phyloP scores from a whole-genome alignment of 2,113 vertebrate genomes.

The Lota lota region DNA sequence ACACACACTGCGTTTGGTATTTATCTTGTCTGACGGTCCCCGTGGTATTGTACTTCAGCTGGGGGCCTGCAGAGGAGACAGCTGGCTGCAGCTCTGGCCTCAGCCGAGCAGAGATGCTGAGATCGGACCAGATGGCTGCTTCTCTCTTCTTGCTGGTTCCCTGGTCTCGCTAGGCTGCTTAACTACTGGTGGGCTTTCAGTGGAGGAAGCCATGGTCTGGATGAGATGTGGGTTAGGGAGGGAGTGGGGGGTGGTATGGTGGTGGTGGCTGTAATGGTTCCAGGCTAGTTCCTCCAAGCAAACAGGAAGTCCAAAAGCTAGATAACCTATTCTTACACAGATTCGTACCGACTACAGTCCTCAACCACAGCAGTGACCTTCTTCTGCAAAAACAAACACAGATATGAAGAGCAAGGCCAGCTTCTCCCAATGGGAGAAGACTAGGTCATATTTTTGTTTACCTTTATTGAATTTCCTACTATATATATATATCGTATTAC shows the following conservation, averaged over 20 bases:
- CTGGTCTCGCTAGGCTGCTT: conserved; percentile 50
- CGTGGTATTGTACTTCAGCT: conserved; percentile 37
- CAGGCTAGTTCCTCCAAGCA: conserved; percentile 41
- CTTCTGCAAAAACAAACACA: too few species aligned
- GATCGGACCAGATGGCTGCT: conserved; percentile 63
- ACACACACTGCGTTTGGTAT: conserved; percentile 12
- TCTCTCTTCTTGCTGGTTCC: conserved; percentile 37
- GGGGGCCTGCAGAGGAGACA: conserved; percentile 45
- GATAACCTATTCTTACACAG: conserved; percentile 46
- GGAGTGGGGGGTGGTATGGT: background rate
- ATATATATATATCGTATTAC: too few species aligned
- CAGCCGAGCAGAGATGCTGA: conserved; percentile 56
- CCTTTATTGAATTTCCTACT: too few species aligned
- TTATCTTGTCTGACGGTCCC: conserved; percentile 37
- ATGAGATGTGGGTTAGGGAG: too few species aligned
- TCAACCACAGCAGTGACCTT: too few species aligned
- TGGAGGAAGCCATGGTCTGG: conserved; percentile 1
- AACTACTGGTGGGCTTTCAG: conserved; percentile 34
- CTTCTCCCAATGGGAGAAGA: too few species aligned
- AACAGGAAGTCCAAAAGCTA: conserved; percentile 46
- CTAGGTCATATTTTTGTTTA: too few species aligned
- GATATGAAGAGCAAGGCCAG: too few species aligned
- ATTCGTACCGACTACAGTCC: too few species aligned
- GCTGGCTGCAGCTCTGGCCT: conserved; percentile 56
- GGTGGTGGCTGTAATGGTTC: conserved; percentile 44